phyloP scores from a whole-genome alignment of 2,113 vertebrate species.

The Tenrec ecaudatus region DNA sequence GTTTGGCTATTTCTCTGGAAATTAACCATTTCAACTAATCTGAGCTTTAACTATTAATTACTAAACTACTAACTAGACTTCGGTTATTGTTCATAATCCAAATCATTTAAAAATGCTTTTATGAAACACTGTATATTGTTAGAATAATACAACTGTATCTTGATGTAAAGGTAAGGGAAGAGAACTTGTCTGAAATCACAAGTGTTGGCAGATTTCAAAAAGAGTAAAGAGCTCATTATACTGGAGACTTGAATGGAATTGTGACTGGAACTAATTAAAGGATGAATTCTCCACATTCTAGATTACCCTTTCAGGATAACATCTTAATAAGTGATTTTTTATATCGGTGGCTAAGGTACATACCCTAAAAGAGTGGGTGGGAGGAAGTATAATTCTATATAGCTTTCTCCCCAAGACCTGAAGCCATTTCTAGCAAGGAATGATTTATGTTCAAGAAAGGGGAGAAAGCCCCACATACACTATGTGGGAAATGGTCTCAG shows the following conservation, averaged over 20 bases:
- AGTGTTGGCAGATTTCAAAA: neutral
- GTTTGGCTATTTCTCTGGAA: neutral
- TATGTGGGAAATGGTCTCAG: neutral
- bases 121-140: neutral
- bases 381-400: neutral
- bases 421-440: neutral
- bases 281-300: neutral
- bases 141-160: neutral
- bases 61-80: neutral
- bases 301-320: neutral
- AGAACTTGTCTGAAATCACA: neutral
- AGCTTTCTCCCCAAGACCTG: neutral
- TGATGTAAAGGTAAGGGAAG: neutral
- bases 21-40: neutral
- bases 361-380: neutral
- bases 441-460: neutral
- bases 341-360: neutral
- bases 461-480: neutral
- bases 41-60: neutral
- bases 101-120: neutral
- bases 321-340: neutral
- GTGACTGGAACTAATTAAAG: neutral
- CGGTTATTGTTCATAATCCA: neutral
- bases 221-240: neutral
- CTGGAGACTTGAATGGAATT: neutral